These are phyloP conservation scores for Nipponia nippon DNA, from an alignment of 2,113 vertebrate genomes.

Conservation along the genomic window DNA sequence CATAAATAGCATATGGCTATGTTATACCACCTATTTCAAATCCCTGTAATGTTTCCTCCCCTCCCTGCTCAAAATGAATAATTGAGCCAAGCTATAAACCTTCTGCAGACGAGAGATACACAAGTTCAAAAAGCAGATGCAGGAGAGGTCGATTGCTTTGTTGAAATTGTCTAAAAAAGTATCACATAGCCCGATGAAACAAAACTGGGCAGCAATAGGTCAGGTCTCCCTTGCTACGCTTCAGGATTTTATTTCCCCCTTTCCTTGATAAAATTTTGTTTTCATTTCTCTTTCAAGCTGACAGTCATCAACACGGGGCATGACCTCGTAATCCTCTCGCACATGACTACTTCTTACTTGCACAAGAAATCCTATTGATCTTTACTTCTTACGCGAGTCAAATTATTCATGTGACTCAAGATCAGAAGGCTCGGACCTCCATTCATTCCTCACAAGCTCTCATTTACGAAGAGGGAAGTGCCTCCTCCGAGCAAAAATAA, in stretches of 20 bases:
- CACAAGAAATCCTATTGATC: constrained; percentile 18
- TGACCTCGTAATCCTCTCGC: neutral
- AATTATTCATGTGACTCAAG: neutral
- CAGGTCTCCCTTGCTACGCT: neutral
- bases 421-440: constrained; percentile 9
- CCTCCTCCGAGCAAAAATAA: neutral
- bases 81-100: constrained; percentile 74
- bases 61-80: constrained; percentile 67
- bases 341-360: neutral
- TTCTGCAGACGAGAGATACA: constrained; percentile 41
- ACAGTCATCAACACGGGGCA: neutral
- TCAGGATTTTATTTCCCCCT: neutral
- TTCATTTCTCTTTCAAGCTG: neutral
- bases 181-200: neutral
- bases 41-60: constrained; percentile 66
- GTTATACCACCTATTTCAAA: constrained; percentile 81
- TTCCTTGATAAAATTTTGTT: neutral
- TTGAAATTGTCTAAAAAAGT: neutral
- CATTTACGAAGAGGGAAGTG: neutral
- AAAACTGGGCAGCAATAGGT: neutral
- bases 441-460: neutral
- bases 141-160: constrained; percentile 27
- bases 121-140: constrained; percentile 70
- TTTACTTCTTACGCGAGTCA: neutral
- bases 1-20: constrained; percentile 82